Evolutionary conservation across 1,140 invertebrate species (phyloP).

Genomic region (Nomia melanderi): DNA sequence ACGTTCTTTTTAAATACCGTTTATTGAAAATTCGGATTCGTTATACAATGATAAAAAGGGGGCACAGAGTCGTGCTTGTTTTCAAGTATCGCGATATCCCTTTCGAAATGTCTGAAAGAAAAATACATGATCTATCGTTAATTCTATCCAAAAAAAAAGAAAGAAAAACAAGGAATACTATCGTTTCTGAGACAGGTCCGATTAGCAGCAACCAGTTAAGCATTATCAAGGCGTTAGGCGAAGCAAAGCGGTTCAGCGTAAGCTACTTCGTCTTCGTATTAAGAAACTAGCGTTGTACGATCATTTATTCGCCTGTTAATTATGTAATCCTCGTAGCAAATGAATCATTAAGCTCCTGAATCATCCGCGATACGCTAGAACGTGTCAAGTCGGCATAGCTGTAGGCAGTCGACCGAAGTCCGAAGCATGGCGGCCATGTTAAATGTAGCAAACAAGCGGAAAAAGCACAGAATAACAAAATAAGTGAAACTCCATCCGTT

Average conservation of each 20-base stretch:
- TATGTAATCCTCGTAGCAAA: conserved; percentile 24
- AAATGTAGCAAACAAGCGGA: conserved; percentile 68
- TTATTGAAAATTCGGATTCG: conserved; percentile 75
- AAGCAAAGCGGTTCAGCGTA: conserved; percentile 58
- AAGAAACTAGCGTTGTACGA: conserved; percentile 33
- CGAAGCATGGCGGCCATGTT: conserved; percentile 25
- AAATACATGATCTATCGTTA: conserved; percentile 52
- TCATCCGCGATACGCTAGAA: conserved; percentile 26
- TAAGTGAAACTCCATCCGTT: conserved; percentile 52
- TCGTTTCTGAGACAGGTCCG: conserved; percentile 39
- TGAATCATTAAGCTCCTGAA: conserved; percentile 42
- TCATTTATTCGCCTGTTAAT: conserved; percentile 34
- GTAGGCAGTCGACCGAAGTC: conserved; percentile 5
- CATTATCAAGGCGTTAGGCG: conserved; percentile 53
- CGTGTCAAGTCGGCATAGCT: conserved; percentile 26
- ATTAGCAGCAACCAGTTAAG: conserved; percentile 33
- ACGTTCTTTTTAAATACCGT: conserved; percentile 53
- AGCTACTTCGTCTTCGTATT: background rate
- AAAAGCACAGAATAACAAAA: conserved; percentile 71
- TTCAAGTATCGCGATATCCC: conserved; percentile 31
- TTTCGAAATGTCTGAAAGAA: conserved; percentile 69
- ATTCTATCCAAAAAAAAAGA: conserved; percentile 31
- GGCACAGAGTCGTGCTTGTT: conserved; percentile 39
- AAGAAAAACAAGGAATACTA: conserved; percentile 24
- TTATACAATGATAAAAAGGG: conserved; percentile 65